Conservation (phyloP, 2,888 invertebrate species). For the Sinohyriopsis cumingii region DNA sequence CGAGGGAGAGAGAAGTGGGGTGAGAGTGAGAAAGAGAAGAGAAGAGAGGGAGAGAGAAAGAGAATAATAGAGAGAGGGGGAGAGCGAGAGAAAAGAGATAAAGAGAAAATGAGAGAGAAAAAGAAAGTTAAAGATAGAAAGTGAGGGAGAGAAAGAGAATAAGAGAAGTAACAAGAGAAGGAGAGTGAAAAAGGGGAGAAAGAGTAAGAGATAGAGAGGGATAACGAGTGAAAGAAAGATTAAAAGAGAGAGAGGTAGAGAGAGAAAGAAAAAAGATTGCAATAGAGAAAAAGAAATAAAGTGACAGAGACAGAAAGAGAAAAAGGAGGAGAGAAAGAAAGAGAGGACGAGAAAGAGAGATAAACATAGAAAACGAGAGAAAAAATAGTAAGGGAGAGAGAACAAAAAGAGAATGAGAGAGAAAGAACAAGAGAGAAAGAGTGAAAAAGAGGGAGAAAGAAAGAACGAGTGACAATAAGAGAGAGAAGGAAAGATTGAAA, state of each 20-base stretch:
- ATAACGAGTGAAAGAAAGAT: not conserved
- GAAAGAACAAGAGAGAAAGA: conserved; percentile 4
- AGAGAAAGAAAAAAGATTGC: not conserved
- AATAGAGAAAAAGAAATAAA: not conserved
- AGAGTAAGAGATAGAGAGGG: conserved; percentile 4
- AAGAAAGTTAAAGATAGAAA: not conserved
- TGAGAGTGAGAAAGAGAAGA: not conserved
- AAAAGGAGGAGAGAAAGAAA: not conserved
- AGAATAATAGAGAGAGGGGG: not conserved
- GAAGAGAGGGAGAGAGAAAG: not conserved
- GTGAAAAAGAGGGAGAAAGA: conserved; percentile 8
- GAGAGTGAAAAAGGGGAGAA: not conserved
- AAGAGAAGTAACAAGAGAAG: not conserved
- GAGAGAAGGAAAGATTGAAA: conserved; percentile 11
- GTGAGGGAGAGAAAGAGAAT: not conserved
- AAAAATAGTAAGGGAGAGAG: not conserved
- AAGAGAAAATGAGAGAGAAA: not conserved
- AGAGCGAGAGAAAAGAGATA: not conserved
- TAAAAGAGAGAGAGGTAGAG: too few species aligned
- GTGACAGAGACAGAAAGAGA: not conserved
- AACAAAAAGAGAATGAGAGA: conserved; percentile 5
- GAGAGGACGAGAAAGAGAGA: not conserved
- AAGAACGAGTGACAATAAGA: conserved; percentile 8
- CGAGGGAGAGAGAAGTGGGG: not conserved
- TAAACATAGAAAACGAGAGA: not conserved